A percentile compares a stretch with the other conserved stretches of the same genome.
phyloP scores from a whole-genome alignment of 2,113 vertebrate genomes.

The Saccopteryx leptura region DNA sequence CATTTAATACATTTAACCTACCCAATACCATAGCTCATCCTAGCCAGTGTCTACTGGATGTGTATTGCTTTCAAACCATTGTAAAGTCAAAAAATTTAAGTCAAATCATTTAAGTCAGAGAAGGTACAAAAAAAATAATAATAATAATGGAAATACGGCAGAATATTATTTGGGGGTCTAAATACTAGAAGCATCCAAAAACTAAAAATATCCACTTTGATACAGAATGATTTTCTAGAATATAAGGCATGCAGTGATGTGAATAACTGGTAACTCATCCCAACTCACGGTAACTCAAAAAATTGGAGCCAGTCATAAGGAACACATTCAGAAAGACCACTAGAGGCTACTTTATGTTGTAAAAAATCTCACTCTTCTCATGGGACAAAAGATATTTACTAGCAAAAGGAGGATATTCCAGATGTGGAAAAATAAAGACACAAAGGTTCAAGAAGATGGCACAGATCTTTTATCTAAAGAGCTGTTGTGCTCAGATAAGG shows the following conservation, averaged over 20 bases:
- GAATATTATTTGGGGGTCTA: constrained; percentile 9
- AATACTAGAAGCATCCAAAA: neutral
- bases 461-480: neutral
- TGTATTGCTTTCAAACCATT: neutral
- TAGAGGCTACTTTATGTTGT: constrained; percentile 22
- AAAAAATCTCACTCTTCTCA: constrained; percentile 45
- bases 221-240: neutral
- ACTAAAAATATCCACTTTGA: neutral
- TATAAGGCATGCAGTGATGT: neutral
- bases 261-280: constrained; percentile 23
- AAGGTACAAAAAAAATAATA: neutral
- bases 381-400: constrained; percentile 32
- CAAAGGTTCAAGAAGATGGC: neutral
- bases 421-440: neutral
- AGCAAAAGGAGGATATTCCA: constrained; percentile 13
- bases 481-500: no score
- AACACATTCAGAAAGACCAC: constrained; percentile 12
- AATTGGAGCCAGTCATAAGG: neutral
- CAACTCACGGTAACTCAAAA: neutral
- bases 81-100: neutral
- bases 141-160: neutral
- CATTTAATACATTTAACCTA: neutral
- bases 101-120: no score
- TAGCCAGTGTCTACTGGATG: neutral
- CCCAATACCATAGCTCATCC: neutral